Evolutionary conservation across 1,140 invertebrate genomes (phyloP).

Genomic region (Mercenaria mercenaria): DNA sequence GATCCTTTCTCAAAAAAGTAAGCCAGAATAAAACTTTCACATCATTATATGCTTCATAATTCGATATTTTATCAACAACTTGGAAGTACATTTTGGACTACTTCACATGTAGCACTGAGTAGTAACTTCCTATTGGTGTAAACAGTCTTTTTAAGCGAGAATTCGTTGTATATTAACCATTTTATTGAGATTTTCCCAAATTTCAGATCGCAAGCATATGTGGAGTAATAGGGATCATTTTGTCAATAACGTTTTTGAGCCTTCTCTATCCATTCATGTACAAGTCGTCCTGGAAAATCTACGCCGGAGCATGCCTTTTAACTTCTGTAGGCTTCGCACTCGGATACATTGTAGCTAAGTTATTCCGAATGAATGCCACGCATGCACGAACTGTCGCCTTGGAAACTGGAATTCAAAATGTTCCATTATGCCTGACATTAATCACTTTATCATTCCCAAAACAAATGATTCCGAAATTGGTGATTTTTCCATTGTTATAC

Average conservation of each 20-base stretch:
- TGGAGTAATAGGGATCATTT: slow-evolving; percentile 71
- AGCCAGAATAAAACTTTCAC: too few species aligned
- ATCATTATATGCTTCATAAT: too few species aligned
- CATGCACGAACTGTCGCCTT: slow-evolving; percentile 85
- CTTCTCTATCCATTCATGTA: slow-evolving; percentile 82
- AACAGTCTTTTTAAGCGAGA: too few species aligned
- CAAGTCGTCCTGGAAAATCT: slow-evolving; percentile 79
- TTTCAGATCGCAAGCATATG: slow-evolving; percentile 76
- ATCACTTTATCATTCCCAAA: slow-evolving; percentile 68
- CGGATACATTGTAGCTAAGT: slow-evolving; percentile 82
- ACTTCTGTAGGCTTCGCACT: slow-evolving; percentile 84
- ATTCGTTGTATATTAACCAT: too few species aligned
- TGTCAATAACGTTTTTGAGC: slow-evolving; percentile 69
- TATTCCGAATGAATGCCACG: slow-evolving; percentile 78
- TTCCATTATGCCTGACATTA: slow-evolving; percentile 77
- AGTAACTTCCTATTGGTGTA: too few species aligned
- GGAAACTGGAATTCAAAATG: slow-evolving; percentile 86
- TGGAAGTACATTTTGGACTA: too few species aligned
- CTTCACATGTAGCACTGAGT: too few species aligned
- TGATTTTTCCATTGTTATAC: slow-evolving; percentile 72
- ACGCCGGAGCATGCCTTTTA: slow-evolving; percentile 81
- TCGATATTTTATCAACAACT: too few species aligned
- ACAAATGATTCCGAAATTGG: slow-evolving; percentile 63
- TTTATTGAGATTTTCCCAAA: not conserved
- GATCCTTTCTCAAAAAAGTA: too few species aligned